Percentiles rank a stretch among this genome's conserved stretches.
These are phyloP conservation scores for Vireo altiloquus DNA, from an alignment of 2,113 vertebrate genomes.

Conservation along the genomic window DNA sequence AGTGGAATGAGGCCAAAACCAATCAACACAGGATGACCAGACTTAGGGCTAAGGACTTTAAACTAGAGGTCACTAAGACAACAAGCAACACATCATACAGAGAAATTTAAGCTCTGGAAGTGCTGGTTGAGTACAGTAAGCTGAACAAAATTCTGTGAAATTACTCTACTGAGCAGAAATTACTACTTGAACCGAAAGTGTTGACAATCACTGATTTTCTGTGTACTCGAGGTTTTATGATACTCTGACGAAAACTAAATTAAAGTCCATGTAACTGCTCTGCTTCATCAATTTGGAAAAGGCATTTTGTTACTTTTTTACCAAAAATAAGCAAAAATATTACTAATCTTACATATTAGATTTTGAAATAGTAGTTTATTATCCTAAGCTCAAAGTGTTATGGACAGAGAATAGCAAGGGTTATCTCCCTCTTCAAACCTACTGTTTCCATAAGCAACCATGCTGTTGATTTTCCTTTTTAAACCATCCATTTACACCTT, in stretches of 20 bases:
- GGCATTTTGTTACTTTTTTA: background rate
- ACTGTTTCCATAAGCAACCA: background rate
- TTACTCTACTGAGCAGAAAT: background rate
- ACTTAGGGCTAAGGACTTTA: background rate
- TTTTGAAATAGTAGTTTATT: background rate
- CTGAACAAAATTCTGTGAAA: background rate
- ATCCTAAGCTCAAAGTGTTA: background rate
- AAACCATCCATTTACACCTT: background rate
- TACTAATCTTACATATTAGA: background rate
- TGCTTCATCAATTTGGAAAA: background rate
- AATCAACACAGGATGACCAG: constrained; percentile 37
- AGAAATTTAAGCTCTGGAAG: background rate
- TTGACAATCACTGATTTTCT: background rate
- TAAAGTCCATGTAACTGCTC: background rate
- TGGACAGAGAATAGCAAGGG: background rate
- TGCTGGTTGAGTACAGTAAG: background rate
- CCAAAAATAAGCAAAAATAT: background rate
- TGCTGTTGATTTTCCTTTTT: background rate
- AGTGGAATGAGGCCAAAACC: constrained; percentile 49
- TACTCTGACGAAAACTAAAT: background rate
- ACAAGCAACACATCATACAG: background rate
- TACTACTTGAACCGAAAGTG: background rate
- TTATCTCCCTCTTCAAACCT: background rate
- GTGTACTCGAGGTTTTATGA: background rate
- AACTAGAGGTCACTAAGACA: background rate